phyloP scores from a whole-genome alignment of 2,797 vertebrate genomes.

The Scolopax rusticola region DNA sequence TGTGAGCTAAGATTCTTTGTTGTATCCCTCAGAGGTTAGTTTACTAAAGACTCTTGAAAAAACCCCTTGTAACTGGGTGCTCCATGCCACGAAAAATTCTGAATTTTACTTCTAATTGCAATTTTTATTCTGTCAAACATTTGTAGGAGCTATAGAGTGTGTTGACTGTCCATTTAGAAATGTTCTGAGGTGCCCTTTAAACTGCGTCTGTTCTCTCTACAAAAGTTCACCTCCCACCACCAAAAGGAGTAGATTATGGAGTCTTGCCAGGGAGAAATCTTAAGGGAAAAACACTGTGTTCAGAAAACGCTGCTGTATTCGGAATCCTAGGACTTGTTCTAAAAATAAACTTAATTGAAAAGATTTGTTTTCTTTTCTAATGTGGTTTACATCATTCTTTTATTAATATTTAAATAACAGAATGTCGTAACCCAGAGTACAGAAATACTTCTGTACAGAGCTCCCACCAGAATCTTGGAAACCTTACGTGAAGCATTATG shows the following conservation, averaged over 20 bases:
- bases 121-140: neutral
- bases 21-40: neutral
- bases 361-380: constrained; percentile 71
- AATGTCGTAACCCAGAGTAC: constrained; percentile 34
- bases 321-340: constrained; percentile 60
- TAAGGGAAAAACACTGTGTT: constrained; percentile 57
- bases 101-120: neutral
- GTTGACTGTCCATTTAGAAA: neutral
- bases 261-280: constrained; percentile 49
- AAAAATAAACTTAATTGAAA: constrained; percentile 75
- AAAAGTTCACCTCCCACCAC: constrained; percentile 43
- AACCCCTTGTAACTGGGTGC: neutral
- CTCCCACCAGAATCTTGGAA: constrained; percentile 67
- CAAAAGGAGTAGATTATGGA: neutral
- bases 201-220: neutral
- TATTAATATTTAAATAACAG: constrained; percentile 73
- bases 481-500: constrained; percentile 10
- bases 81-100: neutral
- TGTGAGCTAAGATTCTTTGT: neutral
- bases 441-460: constrained; percentile 58
- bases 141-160: neutral
- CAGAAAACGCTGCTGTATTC: constrained; percentile 63
- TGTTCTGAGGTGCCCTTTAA: constrained; percentile 11
- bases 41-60: neutral
- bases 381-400: constrained; percentile 70